A percentile compares a stretch with the other conserved stretches of the same genome.
These are phyloP conservation scores for Lepus oiostolus DNA, from an alignment of 2,797 vertebrate species.

Conservation along the genomic window DNA sequence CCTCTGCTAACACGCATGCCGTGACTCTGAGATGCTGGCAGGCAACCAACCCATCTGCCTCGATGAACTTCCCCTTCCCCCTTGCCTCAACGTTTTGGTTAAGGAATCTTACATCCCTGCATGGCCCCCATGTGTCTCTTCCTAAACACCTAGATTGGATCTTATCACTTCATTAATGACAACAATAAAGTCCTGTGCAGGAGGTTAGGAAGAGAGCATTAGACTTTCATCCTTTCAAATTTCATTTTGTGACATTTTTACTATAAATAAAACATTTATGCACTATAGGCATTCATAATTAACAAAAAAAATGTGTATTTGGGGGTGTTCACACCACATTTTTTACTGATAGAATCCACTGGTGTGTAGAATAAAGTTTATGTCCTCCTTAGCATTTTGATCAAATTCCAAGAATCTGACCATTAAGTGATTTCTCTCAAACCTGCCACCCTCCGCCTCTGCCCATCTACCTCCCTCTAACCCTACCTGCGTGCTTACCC, in stretches of 20 bases:
- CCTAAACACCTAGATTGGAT: slow-evolving; percentile 1
- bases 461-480: not conserved
- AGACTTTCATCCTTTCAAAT: not conserved
- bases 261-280: not conserved
- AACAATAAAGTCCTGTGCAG: not conserved
- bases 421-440: not conserved
- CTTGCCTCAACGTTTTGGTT: not conserved
- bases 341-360: not conserved
- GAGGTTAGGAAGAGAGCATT: not conserved
- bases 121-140: not conserved
- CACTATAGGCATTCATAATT: not conserved
- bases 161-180: not conserved
- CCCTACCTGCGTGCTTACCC: too few species aligned
- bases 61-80: not conserved
- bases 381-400: not conserved
- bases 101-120: not conserved
- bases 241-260: not conserved
- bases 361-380: not conserved
- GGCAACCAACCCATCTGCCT: not conserved
- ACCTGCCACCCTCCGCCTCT: not conserved
- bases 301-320: not conserved
- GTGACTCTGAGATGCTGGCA: not conserved
- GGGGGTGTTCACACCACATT: not conserved
- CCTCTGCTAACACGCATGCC: not conserved
- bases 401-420: not conserved